Evolutionary conservation across 2,797 vertebrate genomes (phyloP).

Genomic region (Lithobates sylvaticus): DNA sequence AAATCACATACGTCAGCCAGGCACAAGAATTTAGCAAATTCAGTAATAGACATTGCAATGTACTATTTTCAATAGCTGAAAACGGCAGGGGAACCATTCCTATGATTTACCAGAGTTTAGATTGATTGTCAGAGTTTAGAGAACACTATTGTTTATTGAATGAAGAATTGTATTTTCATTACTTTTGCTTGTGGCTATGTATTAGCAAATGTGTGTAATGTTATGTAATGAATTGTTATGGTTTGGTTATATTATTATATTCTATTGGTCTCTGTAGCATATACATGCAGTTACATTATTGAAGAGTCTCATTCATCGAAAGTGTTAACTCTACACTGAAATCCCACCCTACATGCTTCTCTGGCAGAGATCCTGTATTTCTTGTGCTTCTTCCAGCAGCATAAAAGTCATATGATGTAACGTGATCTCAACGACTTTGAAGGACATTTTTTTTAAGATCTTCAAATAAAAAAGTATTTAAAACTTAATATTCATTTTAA

Average conservation of each 20-base stretch:
- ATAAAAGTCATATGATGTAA: conserved; percentile 53
- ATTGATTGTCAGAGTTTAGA: no score
- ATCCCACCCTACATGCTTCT: conserved; percentile 38
- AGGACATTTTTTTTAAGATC: conserved; percentile 26
- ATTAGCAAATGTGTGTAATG: no score
- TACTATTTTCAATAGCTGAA: no score
- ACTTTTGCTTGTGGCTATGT: no score
- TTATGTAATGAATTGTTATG: no score
- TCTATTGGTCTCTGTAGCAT: neutral
- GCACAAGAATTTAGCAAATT: no score
- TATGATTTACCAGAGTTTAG: no score
- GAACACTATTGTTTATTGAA: no score
- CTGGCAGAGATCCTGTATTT: conserved; percentile 40
- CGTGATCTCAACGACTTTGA: conserved; percentile 55
- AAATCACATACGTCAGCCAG: no score
- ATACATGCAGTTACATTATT: neutral
- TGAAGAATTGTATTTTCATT: no score
- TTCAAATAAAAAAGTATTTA: neutral
- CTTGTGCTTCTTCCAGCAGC: conserved; percentile 34
- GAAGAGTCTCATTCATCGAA: conserved; percentile 9
- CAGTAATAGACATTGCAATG: no score
- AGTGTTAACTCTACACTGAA: conserved; percentile 25
- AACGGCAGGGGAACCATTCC: no score
- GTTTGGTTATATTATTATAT: neutral
- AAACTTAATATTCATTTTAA: neutral